A percentile compares a stretch with the other conserved stretches of the same genome.
Conservation (phyloP, 2,113 vertebrate species). For the Hippopotamus amphibius region DNA sequence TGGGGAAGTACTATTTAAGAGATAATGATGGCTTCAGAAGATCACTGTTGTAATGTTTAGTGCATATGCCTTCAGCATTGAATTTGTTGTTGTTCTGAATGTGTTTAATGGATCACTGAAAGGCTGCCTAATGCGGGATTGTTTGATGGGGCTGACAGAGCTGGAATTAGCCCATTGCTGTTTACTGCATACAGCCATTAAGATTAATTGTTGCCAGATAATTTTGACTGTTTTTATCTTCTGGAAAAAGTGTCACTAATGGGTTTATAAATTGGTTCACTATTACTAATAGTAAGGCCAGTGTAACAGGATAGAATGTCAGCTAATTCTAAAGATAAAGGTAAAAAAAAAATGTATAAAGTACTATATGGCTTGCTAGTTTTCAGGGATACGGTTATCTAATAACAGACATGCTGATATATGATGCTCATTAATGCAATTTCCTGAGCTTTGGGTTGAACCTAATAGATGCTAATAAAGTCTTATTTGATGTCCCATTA, state of each 20-base stretch:
- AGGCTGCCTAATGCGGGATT: conserved; percentile 95
- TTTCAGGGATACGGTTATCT: conserved; percentile 91
- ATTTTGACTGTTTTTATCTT: conserved; percentile 96
- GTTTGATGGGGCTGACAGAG: conserved; percentile 93
- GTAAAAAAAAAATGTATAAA: conserved; percentile 87
- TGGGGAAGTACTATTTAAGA: conserved; percentile 98
- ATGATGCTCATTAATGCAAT: conserved; percentile 92
- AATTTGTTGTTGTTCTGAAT: conserved; percentile 96
- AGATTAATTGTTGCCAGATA: conserved; percentile 96
- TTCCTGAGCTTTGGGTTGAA: conserved; percentile 90
- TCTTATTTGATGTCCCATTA: conserved; percentile 93
- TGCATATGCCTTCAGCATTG: conserved; percentile 94
- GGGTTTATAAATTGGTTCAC: conserved; percentile 95
- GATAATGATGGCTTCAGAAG: conserved; percentile 98
- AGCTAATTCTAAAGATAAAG: conserved; percentile 92
- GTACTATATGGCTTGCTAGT: conserved; percentile 89
- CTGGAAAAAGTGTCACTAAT: conserved; percentile 94
- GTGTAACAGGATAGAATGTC: conserved; percentile 90
- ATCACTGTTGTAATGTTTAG: conserved; percentile 96
- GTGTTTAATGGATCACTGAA: conserved; percentile 96
- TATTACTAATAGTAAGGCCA: conserved; percentile 94
- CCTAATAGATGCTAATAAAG: conserved; percentile 93
- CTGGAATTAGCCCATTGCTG: conserved; percentile 95
- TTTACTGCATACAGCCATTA: conserved; percentile 96
- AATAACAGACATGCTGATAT: conserved; percentile 91